Evolutionary conservation across 2,113 vertebrate genomes (phyloP), one percentile per base, ranked within the genome.

Genomic region (Pipa parva): DNA sequence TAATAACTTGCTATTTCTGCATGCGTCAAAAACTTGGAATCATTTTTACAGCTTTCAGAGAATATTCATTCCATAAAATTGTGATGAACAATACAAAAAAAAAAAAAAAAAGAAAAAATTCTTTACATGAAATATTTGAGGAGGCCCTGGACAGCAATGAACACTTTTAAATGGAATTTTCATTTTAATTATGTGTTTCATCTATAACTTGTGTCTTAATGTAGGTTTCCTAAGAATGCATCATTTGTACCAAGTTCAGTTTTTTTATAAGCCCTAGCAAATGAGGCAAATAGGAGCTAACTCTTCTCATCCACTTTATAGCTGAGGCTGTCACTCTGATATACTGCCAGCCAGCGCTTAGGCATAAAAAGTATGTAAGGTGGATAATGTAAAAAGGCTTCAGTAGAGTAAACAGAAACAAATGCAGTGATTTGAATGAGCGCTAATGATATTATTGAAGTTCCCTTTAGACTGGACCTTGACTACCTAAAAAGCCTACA

Each of bases 191-290:
- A 36, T 36, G 28, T 58, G 55, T 21, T 37, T 37, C 29, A 58
- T 58, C 55, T 58, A 18, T 37, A 36, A 58, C 55, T 58, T 58
- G 55, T 58, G 55, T 56, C 28, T 56, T 56, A 56, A 56, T 56
- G 52, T 31, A 17, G 20, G 24, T 21, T 58, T 36, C 55, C 31
- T 58, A n/a, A 58, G 29, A 36, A 36, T 58, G 13, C 29, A 58
- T 58, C n/a, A 58, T 58, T 36, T 58, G 7, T 20, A 37, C n/a
- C 21, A 37, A 20, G 37, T 58, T 36, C 29, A 37, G 37, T 58
- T 36, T n/a, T 58, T 31, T 58, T 58, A 58, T 31, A 58, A 58
- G 31, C 37, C 26, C 28, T 29, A 46, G 18, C 36, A 46, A 56
- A 46, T 56, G 20, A 42, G 29, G 56, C 28, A 58, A 67, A 36